A percentile compares a stretch with the other conserved stretches of the same genome.
phyloP scores from a whole-genome alignment of 2,797 vertebrate species.

The Silurus aristotelis region DNA sequence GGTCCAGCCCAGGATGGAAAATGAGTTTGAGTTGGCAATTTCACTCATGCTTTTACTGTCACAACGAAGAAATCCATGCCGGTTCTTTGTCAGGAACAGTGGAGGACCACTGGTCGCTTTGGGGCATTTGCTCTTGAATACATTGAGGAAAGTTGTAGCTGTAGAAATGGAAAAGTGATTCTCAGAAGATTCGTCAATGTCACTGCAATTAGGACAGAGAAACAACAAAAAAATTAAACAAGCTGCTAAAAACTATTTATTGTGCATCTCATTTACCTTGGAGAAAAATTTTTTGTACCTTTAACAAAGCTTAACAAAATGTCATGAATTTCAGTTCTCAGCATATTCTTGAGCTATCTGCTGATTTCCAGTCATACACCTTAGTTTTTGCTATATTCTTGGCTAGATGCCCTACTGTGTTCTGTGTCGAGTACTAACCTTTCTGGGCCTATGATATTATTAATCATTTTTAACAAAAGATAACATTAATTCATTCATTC shows the following conservation, averaged over 20 bases:
- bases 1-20: constrained; percentile 36
- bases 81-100: not conserved
- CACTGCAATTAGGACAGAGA: not conserved
- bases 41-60: not conserved
- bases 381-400: not conserved
- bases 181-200: not conserved
- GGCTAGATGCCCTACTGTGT: not conserved
- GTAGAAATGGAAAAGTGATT: not conserved
- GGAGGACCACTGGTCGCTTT: rapidly evolving
- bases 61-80: not conserved
- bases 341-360: not conserved
- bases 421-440: not conserved
- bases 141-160: not conserved
- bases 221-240: not conserved
- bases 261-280: not conserved
- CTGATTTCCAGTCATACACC: not conserved
- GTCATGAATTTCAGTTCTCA: not conserved
- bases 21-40: not conserved
- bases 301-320: not conserved
- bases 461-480: too few species aligned
- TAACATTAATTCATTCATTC: too few species aligned
- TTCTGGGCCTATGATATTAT: too few species aligned
- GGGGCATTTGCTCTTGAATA: not conserved
- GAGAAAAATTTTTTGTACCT: not conserved
- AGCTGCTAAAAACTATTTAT: not conserved